Percentiles rank a stretch among this genome's conserved stretches.
Evolutionary conservation across 2,888 invertebrate genomes (phyloP).

Genomic region (Nasonovia ribisnigri): DNA sequence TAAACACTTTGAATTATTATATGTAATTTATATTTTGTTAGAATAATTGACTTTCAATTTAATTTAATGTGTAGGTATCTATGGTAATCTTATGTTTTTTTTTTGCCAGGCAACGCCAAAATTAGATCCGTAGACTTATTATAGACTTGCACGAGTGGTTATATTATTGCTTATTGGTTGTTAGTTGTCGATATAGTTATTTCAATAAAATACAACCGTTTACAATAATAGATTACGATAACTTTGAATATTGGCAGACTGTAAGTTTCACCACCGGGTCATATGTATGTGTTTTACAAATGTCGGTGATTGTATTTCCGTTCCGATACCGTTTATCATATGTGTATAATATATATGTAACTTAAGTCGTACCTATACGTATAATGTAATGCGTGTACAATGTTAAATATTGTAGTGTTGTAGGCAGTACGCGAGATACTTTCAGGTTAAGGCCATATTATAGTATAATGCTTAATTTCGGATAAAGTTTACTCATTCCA

Average conservation of each 20-base stretch:
- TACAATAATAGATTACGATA: background rate
- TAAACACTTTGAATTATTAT: no score
- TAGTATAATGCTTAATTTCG: background rate
- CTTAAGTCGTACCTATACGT: no score
- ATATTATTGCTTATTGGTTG: no score
- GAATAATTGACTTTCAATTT: no score
- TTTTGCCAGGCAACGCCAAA: no score
- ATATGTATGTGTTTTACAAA: background rate
- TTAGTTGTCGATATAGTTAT: background rate
- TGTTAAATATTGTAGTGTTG: background rate
- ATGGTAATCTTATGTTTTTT: no score
- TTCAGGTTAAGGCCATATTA: background rate
- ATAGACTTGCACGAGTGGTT: no score
- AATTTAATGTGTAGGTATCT: no score
- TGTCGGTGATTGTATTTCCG: background rate
- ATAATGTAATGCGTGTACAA: background rate
- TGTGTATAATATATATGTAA: background rate
- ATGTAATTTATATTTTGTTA: no score
- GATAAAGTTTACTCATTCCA: background rate
- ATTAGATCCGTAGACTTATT: no score
- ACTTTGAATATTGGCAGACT: background rate
- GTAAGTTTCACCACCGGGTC: background rate
- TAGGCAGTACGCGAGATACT: background rate
- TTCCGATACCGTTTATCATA: background rate
- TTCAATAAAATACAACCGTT: background rate